These are phyloP conservation scores for Drosophila mulleri DNA, from an alignment of 2,888 invertebrate species.

Conservation along the genomic window DNA sequence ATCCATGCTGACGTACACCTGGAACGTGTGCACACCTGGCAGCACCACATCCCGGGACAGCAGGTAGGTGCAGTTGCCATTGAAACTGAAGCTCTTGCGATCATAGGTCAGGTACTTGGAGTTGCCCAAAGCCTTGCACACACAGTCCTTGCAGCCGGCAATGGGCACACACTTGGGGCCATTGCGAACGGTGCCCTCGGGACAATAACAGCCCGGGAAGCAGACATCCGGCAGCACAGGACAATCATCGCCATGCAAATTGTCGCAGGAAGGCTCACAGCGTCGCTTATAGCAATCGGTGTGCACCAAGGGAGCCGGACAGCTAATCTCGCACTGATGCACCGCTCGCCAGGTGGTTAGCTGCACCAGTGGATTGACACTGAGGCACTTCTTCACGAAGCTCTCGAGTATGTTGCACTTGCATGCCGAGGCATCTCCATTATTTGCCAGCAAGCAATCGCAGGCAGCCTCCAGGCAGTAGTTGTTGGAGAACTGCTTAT, in stretches of 20 bases:
- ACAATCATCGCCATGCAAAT: conserved; percentile 87
- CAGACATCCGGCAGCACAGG: conserved; percentile 89
- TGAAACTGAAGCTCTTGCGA: conserved; percentile 91
- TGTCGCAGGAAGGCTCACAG: conserved; percentile 92
- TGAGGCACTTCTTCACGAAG: conserved; percentile 91
- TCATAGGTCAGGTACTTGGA: conserved; percentile 94
- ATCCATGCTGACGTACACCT: conserved; percentile 89
- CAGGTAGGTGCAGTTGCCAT: conserved; percentile 94
- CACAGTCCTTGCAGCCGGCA: conserved; percentile 91
- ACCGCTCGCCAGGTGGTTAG: conserved; percentile 90
- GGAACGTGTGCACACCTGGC: conserved; percentile 85
- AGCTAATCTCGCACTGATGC: conserved; percentile 90
- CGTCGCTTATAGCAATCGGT: conserved; percentile 92
- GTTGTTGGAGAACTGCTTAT: conserved; percentile 89
- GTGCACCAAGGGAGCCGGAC: conserved; percentile 91
- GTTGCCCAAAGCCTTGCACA: conserved; percentile 91
- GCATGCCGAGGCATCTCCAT: conserved; percentile 86
- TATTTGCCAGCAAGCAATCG: conserved; percentile 88
- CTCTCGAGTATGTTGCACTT: conserved; percentile 89
- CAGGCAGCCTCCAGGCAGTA: conserved; percentile 91
- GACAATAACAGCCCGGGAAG: conserved; percentile 94
- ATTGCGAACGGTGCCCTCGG: conserved; percentile 89
- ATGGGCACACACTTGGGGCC: conserved; percentile 90
- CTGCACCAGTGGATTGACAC: conserved; percentile 88
- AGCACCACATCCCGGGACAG: conserved; percentile 88